Evolutionary conservation across 2,113 vertebrate genomes (phyloP).

Genomic region (Sebastes schlegelii): DNA sequence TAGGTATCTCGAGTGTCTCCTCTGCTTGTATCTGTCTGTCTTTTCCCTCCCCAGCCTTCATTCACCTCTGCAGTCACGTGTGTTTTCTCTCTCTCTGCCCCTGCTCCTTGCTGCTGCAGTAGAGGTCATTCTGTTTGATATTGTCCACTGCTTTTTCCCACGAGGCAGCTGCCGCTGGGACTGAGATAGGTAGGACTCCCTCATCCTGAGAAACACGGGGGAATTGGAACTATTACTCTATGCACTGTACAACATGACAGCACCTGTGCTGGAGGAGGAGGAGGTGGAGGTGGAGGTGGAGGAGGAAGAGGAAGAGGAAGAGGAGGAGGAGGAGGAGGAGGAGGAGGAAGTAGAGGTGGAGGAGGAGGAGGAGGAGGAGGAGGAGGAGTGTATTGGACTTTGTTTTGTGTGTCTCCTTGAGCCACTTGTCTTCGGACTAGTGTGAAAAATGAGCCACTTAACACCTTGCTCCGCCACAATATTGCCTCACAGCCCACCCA

Average conservation of each 20-base stretch:
- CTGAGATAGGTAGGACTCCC: slow-evolving; percentile 39
- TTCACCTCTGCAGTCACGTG: slow-evolving; percentile 62
- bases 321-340: too few species aligned
- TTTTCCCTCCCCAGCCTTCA: slow-evolving; percentile 16
- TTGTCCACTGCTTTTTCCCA: slow-evolving; percentile 43
- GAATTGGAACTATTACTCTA: slow-evolving; percentile 54
- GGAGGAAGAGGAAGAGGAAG: too few species aligned
- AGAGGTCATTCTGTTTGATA: slow-evolving; percentile 71
- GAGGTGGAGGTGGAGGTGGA: too few species aligned
- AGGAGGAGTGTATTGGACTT: slow-evolving; percentile 12
- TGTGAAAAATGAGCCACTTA: slow-evolving; percentile 66
- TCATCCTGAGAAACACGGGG: slow-evolving; percentile 32
- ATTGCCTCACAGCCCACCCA: slow-evolving; percentile 47
- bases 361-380: too few species aligned
- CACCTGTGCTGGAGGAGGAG: slow-evolving; percentile 28
- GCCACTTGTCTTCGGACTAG: slow-evolving; percentile 47
- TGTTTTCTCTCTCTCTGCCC: slow-evolving; percentile 7
- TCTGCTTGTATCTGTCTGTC: slow-evolving; percentile 44
- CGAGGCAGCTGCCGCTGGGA: slow-evolving; percentile 23
- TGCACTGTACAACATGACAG: slow-evolving; percentile 26
- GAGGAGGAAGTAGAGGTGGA: too few species aligned
- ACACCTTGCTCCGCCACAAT: slow-evolving; percentile 23
- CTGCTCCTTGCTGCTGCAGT: slow-evolving; percentile 51
- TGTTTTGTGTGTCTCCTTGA: slow-evolving; percentile 46
- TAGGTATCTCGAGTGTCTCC: slow-evolving; percentile 40